Base-by-base conservation (phyloP, 2,113 vertebrate species). In the Plotosus lineatus region DNA sequence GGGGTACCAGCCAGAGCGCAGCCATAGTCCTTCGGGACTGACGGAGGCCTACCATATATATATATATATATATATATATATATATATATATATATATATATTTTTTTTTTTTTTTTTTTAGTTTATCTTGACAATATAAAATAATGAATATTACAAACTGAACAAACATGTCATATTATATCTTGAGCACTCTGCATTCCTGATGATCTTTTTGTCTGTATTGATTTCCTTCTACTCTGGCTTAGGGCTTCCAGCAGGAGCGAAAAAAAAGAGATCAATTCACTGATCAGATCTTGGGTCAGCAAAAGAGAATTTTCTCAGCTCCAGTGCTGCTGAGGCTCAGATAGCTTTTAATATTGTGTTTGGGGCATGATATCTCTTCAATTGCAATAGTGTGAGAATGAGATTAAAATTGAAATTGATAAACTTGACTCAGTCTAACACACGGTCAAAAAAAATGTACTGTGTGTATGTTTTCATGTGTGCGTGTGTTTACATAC, bases 171-270 rank as follows among this genome's bases (percentile, higher is more conserved):
- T 51, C 69, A 33, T 31, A 33, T 7, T 72, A 33, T 72, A 50
- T 72, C 44, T 72, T 51, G 17, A 50, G 46, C 69, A 51, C 68
- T 72, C 44, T 26, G 23, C n/a, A 69, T 69, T 69, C 66, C 68
- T 48, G 68, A 28, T 19, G 17, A 46, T 46, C 68, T 71, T 71
- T 28, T 9, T 71, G 42, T 71, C 68, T 71, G 11, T 48, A 71
- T 31, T 48, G 68, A 48, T 48, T 71, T 42, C 31, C 68, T 31
- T 2, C 46, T 33, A 50, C 46, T 48, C 8, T 33, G 28, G 69
- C 28, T 72, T 72, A 72, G 4, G 28, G 69, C 69, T 72, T 72
- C 15, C 46, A 51, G 31, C 8, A 51, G 28, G 17, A 73, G 17
- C 19, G 23, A 73, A 73, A 73, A 71, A 61, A 60, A 51, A 51